Base-by-base conservation (phyloP, 2,888 invertebrate genomes). In the Pseudococcus longispinus region DNA sequence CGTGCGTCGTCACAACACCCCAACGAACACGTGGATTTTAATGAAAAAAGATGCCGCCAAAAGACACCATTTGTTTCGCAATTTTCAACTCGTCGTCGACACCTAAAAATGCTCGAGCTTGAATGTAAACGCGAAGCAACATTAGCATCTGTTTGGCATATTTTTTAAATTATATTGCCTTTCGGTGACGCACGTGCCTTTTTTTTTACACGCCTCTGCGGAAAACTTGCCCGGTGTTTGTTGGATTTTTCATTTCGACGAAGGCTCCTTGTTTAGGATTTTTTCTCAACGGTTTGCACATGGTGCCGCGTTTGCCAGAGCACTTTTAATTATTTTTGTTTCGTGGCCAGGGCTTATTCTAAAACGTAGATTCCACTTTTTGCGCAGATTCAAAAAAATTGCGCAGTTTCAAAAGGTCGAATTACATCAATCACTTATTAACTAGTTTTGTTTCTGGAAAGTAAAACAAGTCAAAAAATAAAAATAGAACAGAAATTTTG, bases 121-220 rank as follows among this genome's bases (percentile, higher is more conserved):
- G 5, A n/a, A 37, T 37, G 74, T 26, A 32, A 32, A 37, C 0
- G 74, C 23, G 9, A 23, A 26, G 77, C 20, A 42, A 42, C 77
- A 80, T 37, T 37, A 42, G 77, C 77, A 80, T 37, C 37, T 37
- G 77, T 42, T 74, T 42, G 77, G 77, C 18, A 80, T 80, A 80
- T 80, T 80, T 80, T 80, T 42, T 20, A 42, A 42, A 80, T 42
- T 80, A 80, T 80, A 80, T 42, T 42, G 42, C 77, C 77, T 60
- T 60, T 60, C n/a, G 1, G 1, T 20, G 77, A 80, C 77, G 23
- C 42, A 37, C 42, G 77, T 80, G 77, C 42, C 26, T 6, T 37
- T 77, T 46, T 82, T 37, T 20, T 37, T 74, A 18, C n/a, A 32
- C 23, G 74, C 80, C 80, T 42, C 37, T 55, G 55, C 55, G 55